Evolutionary conservation across 2,888 invertebrate species (phyloP).

Genomic region (Drepanosiphum platanoidis): DNA sequence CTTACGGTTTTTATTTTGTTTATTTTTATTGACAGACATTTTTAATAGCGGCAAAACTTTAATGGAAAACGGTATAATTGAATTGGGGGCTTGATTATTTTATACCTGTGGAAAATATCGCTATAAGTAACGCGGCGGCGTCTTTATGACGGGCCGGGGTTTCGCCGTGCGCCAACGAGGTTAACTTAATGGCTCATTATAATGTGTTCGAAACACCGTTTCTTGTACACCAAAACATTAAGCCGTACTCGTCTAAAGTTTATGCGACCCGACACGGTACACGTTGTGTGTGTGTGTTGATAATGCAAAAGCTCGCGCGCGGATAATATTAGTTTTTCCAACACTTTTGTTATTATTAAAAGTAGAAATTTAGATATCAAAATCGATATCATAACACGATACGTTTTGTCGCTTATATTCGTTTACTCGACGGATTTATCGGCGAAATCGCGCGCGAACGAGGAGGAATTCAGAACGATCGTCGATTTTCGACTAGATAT

Average conservation of each 20-base stretch:
- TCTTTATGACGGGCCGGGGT: slow-evolving; percentile 9
- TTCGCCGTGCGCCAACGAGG: not conserved
- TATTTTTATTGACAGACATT: slow-evolving; percentile 6
- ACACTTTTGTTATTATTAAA: not conserved
- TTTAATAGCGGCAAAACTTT: not conserved
- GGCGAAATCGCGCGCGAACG: too few species aligned
- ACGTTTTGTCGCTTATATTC: not conserved
- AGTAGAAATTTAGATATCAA: not conserved
- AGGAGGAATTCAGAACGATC: too few species aligned
- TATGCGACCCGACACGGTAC: slow-evolving; percentile 8
- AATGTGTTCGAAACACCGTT: slow-evolving; percentile 11
- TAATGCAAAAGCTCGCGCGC: not conserved
- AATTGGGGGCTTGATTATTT: slow-evolving; percentile 37
- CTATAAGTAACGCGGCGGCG: slow-evolving; percentile 10
- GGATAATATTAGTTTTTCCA: not conserved
- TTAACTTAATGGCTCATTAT: slow-evolving; percentile 38
- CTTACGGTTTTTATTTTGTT: not conserved
- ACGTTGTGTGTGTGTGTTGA: not conserved
- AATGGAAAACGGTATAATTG: slow-evolving; percentile 31
- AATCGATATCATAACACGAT: not conserved
- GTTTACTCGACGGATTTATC: too few species aligned
- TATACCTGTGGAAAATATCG: slow-evolving; percentile 1
- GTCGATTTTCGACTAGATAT: too few species aligned
- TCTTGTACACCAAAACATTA: slow-evolving; percentile 24
- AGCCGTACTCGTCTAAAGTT: slow-evolving; percentile 15